Evolutionary conservation across 2,113 vertebrate species (phyloP), one percentile per base, ranked within the genome.

Genomic region (Sitta europaea): DNA sequence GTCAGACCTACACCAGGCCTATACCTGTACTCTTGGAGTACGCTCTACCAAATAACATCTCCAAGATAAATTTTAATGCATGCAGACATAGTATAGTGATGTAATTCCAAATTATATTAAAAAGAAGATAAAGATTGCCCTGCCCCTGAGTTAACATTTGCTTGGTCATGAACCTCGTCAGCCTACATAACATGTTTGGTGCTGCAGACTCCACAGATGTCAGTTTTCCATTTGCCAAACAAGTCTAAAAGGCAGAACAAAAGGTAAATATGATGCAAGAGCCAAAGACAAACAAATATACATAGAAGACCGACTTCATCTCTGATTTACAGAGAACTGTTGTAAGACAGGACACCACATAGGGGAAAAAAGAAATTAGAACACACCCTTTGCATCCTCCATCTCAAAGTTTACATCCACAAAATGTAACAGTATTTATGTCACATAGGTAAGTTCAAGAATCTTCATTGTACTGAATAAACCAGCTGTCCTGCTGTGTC

Each of bases 1-100:
- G 75, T 93, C 55, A 96, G 92, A 86, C 58, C 81, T 83, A 42
- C 17, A 92, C 87, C 93, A 96, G 93, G 95, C 92, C 94, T 91
- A 75, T 90, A 85, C 92, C 90, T 81, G 93, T 55, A 71, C 57
- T 55, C 83, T 75, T 82, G 85, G 80, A 96, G 57, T n/a, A 65
- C 0, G 0, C 63, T 51, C 70, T 67, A 91, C 74, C 53, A 79
- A 94, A 70, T 66, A 91, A 81, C 24, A 23, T 61, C 54, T 88
- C 83, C 47, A 76, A 95, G 92, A 93, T 92, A 85, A 83, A 91
- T 70, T 68, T 68, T 85, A 94, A 91, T 77, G 40, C 67, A 94
- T 80, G 58, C 67, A 90, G 87, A 88, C 65, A 73, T 31, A 75
- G 63, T 45, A 62, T 42, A 74, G 43, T 94, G 85, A 96, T 90